Percentiles rank a stretch among this genome's conserved stretches.
These are phyloP conservation scores for Bufo gargarizans DNA, from an alignment of 2,113 vertebrate genomes.

Conservation along the genomic window DNA sequence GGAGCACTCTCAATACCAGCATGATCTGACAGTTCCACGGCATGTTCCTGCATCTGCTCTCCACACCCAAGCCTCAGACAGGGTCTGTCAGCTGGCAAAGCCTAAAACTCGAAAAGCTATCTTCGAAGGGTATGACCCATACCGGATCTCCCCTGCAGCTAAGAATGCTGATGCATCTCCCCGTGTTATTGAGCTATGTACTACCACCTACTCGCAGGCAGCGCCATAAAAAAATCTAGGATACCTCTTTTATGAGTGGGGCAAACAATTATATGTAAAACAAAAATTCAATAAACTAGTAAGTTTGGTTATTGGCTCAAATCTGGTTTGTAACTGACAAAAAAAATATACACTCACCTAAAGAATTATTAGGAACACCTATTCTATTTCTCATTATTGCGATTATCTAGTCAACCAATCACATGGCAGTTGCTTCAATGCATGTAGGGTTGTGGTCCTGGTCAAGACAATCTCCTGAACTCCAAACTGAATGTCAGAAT, in stretches of 20 bases:
- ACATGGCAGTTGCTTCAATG: no score
- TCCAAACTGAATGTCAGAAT: no score
- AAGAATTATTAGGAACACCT: no score
- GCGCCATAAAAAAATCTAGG: conserved; percentile 7
- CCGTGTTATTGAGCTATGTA: conserved; percentile 63
- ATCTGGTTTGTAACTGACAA: background rate
- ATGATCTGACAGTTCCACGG: conserved; percentile 62
- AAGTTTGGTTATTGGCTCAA: background rate
- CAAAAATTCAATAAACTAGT: no score
- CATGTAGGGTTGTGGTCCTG: no score
- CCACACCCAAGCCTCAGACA: conserved; percentile 60
- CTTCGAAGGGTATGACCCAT: conserved; percentile 61
- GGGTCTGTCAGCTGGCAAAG: conserved; percentile 62
- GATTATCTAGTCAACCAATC: no score
- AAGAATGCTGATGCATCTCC: conserved; percentile 60
- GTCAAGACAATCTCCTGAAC: no score
- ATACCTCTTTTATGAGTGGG: background rate
- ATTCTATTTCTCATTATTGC: no score
- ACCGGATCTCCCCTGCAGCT: conserved; percentile 60
- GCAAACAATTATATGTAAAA: background rate
- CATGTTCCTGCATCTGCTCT: conserved; percentile 57
- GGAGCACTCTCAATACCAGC: conserved; percentile 42
- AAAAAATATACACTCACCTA: no score
- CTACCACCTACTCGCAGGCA: conserved; percentile 54
- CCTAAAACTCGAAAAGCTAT: conserved; percentile 61